Evolutionary conservation across 2,113 vertebrate species (phyloP), one percentile per base, ranked within the genome.

Genomic region (Lates calcarifer): DNA sequence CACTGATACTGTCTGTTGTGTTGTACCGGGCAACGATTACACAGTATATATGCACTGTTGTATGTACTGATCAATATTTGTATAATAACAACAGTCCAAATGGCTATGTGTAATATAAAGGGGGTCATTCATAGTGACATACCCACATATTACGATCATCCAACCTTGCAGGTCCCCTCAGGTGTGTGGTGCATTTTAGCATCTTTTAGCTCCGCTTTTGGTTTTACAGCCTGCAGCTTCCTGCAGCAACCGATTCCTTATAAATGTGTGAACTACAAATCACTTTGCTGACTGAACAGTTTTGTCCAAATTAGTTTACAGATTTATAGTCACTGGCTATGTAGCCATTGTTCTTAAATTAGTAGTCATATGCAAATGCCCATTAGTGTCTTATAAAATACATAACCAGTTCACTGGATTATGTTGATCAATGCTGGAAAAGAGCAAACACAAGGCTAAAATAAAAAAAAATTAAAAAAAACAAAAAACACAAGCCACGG

Each of bases 1-100:
- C 39, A 66, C 66, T 51, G 76, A 66, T 77, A 83, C 24, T 43
- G 70, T 72, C 68, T 81, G 74, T 69, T 83, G 67, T 74, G 61
- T 45, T 79, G 15, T 41, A 57, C 8, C 33, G 43, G 20, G 67
- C 45, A 57, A n/a, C n/a, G n/a, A 6, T 56, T 3, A 28, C 1
- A 41, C 58, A 56, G 29, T 11, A 17, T 18, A 55, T 4, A 11
- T 26, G 4, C 24, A 9, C 18, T 35, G n/a, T 11, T 51, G 68
- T 77, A 26, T 58, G 26, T 45, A 12, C 15, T 39, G 20, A 64
- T 15, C 24, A 6, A 8, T 55, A 26, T 37, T 41, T 45, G 41
- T 7, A 17, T 8, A 29, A 14, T 28, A 69, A 51, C 65, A 74
- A 24, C 18, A 31, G 14, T 20, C 35, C 18, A 6, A 71, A 8